Evolutionary conservation across 2,113 vertebrate genomes (phyloP), one percentile per base, ranked within the genome.

Genomic region (Trachemys scripta): DNA sequence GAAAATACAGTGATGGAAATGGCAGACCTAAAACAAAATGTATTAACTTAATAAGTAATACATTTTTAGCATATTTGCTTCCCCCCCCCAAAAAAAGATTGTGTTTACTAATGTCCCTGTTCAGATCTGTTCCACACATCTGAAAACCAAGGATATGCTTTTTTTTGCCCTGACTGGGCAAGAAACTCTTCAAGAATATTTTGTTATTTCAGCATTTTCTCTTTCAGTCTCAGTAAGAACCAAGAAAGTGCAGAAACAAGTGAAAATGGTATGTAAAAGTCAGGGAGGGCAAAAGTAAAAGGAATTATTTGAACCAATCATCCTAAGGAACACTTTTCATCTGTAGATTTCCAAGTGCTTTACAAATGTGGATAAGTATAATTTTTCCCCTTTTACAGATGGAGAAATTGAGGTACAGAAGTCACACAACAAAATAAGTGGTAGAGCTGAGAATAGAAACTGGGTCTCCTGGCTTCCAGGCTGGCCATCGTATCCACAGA

Each of bases 341-440:
- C 57, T 59, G 25, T 59, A 59, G 25, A 59, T 59, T 59, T 59
- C 16, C 47, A 91, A 35, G 3, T 93, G 10, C 78, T 19, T 72
- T 92, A 72, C 57, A 91, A 85, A 83, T 78, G 1, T 93, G 16
- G 22, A 85, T 90, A 89, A 93, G 80, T 62, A 45, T 10, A 2
- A 78, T 87, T 93, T 94, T 42, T 22, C 7, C 72, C 88, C 53
- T 92, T 93, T 96, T 95, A 38, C 91, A 95, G 84, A 85, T 89
- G 38, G 82, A 93, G 27, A 59, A 35, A 96, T 8, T 83, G 65
- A 93, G 80, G 53, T 93, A 87, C 27, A 89, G 57, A 47, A 24
- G 89, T 94, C 7, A 80, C 0, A 0, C 57, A 94, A n/a, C 79
- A 93, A 76, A 49, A 29, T 82, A 75, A 49, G 27, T 82, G 72